Evolutionary conservation across 1,140 invertebrate genomes (phyloP).

Genomic region (Sitodiplosis mosellana): DNA sequence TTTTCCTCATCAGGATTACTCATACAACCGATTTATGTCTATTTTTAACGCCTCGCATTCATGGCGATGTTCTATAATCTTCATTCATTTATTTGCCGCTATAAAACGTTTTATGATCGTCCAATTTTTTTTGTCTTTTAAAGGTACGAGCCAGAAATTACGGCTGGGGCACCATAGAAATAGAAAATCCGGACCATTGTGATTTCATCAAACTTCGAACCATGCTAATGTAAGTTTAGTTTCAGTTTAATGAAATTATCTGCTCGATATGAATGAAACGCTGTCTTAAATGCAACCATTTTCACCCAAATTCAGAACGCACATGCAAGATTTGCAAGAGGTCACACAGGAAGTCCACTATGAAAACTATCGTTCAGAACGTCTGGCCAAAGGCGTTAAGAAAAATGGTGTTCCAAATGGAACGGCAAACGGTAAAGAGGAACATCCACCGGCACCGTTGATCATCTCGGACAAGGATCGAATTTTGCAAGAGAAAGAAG

Average conservation of each 20-base stretch:
- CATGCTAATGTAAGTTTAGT: slow-evolving; percentile 69
- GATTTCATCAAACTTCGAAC: slow-evolving; percentile 96
- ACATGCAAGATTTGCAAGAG: slow-evolving; percentile 93
- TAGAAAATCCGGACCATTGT: slow-evolving; percentile 98
- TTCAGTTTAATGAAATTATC: neutral
- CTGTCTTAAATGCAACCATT: neutral
- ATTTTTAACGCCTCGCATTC: no score
- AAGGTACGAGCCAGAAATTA: slow-evolving; percentile 79
- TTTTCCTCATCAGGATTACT: no score
- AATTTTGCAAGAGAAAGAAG: slow-evolving; percentile 76
- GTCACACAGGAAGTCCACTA: slow-evolving; percentile 92
- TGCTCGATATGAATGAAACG: neutral
- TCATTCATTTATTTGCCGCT: no score
- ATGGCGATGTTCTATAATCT: no score
- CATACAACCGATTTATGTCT: no score
- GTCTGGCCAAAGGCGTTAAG: slow-evolving; percentile 61
- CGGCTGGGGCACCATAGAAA: slow-evolving; percentile 97
- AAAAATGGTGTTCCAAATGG: slow-evolving; percentile 9
- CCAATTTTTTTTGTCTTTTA: no score
- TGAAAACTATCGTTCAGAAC: slow-evolving; percentile 85
- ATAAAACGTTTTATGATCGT: no score
- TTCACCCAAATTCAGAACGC: slow-evolving; percentile 41
- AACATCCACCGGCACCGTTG: slow-evolving; percentile 19
- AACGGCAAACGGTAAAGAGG: slow-evolving; percentile 10
- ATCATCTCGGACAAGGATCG: slow-evolving; percentile 53